phyloP scores from a whole-genome alignment of 2,113 vertebrate species.

The Lates calcarifer region DNA sequence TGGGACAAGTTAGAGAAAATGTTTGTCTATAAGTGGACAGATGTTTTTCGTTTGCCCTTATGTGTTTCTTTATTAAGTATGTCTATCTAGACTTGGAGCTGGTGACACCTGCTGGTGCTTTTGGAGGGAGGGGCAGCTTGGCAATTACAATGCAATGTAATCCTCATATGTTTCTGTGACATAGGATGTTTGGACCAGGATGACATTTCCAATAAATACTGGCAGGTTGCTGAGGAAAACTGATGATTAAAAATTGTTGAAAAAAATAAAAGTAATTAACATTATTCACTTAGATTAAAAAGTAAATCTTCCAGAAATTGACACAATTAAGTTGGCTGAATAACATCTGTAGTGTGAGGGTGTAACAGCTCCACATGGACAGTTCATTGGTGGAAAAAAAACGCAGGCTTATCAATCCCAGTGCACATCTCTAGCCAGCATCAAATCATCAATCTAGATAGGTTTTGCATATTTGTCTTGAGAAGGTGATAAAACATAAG shows the following conservation, averaged over 20 bases:
- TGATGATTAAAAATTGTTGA: constrained; percentile 23
- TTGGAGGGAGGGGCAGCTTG: constrained; percentile 44
- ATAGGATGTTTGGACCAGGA: constrained; percentile 17
- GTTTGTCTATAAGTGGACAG: background rate
- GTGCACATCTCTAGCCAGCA: background rate
- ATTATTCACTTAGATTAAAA: constrained; percentile 34
- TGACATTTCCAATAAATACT: constrained; percentile 65
- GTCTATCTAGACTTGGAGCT: constrained; percentile 10
- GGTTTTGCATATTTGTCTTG: constrained; percentile 61
- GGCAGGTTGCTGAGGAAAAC: constrained; percentile 42
- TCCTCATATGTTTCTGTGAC: constrained; percentile 24
- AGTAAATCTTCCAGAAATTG: constrained; percentile 4
- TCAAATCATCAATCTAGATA: constrained; percentile 20
- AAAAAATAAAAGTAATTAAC: constrained; percentile 6
- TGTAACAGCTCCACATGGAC: constrained; percentile 11
- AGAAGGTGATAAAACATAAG: constrained; percentile 27
- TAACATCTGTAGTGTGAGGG: background rate
- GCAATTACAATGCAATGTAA: background rate
- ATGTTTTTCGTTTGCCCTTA: constrained; percentile 14
- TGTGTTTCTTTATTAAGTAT: constrained; percentile 1
- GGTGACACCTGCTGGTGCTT: constrained; percentile 65
- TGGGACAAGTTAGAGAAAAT: constrained; percentile 6
- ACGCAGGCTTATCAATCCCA: constrained; percentile 8
- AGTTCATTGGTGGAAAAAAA: background rate
- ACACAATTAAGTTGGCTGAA: constrained; percentile 25